These are phyloP conservation scores for Colistium nudipinnis DNA, from an alignment of 2,113 vertebrate genomes.

Conservation along the genomic window DNA sequence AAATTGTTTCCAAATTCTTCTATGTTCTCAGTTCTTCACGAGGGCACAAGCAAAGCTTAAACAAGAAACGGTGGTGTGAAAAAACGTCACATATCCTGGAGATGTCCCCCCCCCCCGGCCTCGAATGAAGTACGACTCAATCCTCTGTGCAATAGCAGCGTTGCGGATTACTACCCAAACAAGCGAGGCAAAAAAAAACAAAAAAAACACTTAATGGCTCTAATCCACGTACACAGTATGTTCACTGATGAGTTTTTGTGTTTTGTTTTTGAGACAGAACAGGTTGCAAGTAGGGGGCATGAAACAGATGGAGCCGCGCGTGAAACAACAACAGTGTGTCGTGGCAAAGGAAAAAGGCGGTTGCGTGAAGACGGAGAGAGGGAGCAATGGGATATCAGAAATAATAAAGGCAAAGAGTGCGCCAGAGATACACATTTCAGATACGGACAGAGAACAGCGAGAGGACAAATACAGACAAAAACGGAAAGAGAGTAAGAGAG, in stretches of 20 bases:
- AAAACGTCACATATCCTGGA: constrained; percentile 9
- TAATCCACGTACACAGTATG: constrained; percentile 50
- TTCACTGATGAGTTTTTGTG: constrained; percentile 43
- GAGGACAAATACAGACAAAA: background rate
- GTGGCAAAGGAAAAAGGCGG: constrained; percentile 2
- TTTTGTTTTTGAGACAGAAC: constrained; percentile 35
- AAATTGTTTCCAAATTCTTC: too few species aligned
- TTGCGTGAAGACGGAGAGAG: background rate
- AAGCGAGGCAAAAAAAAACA: constrained; percentile 38
- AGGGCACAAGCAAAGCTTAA: too few species aligned
- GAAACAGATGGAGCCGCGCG: constrained; percentile 64
- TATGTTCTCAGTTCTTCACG: too few species aligned
- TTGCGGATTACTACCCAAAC: constrained; percentile 46
- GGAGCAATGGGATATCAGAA: background rate
- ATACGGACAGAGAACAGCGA: constrained; percentile 7
- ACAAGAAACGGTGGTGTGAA: too few species aligned
- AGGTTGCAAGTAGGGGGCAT: constrained; percentile 30
- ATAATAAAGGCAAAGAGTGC: background rate
- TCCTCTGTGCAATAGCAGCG: constrained; percentile 9
- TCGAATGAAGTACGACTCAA: constrained; percentile 13
- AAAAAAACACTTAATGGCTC: constrained; percentile 49
- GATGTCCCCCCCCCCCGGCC: constrained; percentile 20
- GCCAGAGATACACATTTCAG: background rate
- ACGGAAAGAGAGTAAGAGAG: background rate
- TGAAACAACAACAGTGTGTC: constrained; percentile 29